Conservation (phyloP, 2,113 vertebrate genomes). For the Paramormyrops kingsleyae region DNA sequence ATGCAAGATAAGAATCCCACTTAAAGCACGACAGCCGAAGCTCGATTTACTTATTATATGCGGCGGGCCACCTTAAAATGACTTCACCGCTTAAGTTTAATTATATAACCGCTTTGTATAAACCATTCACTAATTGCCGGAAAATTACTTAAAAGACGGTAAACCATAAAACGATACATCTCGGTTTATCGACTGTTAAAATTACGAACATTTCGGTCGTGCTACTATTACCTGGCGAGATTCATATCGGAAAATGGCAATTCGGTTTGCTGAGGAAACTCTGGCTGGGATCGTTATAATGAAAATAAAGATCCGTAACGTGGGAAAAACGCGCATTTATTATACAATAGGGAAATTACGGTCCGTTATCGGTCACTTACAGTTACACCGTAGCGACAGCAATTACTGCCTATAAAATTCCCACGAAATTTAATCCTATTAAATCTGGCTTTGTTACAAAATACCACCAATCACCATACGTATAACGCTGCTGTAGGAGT, state of each 20-base stretch:
- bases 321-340: background rate
- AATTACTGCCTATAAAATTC: background rate
- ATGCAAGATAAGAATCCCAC: background rate
- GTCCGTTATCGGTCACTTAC: background rate
- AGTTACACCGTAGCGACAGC: background rate
- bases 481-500: background rate
- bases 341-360: background rate
- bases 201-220: background rate
- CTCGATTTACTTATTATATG: background rate
- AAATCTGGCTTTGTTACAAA: background rate
- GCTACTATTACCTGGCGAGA: background rate
- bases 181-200: background rate
- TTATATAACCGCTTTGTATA: slow-evolving; percentile 1
- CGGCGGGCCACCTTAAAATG: slow-evolving; percentile 19
- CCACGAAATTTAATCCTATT: background rate
- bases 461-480: background rate
- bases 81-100: slow-evolving; percentile 13
- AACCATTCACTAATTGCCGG: background rate
- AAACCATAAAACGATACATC: background rate
- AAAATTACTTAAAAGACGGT: background rate
- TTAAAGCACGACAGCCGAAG: background rate
- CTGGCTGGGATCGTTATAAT: background rate
- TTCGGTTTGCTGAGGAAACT: background rate
- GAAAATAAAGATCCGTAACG: background rate
- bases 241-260: background rate